Evolutionary conservation across 2,797 vertebrate species (phyloP).

Genomic region (Cryptoprocta ferox): DNA sequence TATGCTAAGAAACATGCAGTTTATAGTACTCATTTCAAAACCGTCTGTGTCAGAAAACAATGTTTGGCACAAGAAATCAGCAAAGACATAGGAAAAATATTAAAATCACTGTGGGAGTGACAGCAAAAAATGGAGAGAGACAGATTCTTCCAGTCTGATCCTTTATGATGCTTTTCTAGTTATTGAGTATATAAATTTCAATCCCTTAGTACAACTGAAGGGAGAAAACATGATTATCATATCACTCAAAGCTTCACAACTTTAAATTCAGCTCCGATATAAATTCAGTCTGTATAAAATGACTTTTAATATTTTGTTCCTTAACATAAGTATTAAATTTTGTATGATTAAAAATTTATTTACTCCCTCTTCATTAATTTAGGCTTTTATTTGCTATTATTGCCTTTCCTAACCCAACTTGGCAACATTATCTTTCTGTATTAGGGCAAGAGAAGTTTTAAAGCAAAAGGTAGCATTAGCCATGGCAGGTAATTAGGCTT

Average conservation of each 20-base stretch:
- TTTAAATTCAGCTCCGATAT: slow-evolving; percentile 87
- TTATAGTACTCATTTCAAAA: slow-evolving; percentile 85
- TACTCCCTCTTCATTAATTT: slow-evolving; percentile 85
- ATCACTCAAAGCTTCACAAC: slow-evolving; percentile 86
- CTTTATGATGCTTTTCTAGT: slow-evolving; percentile 90
- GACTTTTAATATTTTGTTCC: slow-evolving; percentile 90
- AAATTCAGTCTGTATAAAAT: slow-evolving; percentile 88
- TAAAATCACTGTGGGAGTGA: slow-evolving; percentile 91
- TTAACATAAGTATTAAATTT: slow-evolving; percentile 89
- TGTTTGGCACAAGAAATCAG: slow-evolving; percentile 89
- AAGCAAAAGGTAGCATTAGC: slow-evolving; percentile 18
- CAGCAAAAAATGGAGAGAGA: slow-evolving; percentile 90
- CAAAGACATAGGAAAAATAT: slow-evolving; percentile 89
- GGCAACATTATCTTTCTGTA: slow-evolving; percentile 59
- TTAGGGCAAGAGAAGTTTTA: slow-evolving; percentile 59
- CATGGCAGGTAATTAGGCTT: slow-evolving; percentile 63
- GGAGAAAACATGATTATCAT: slow-evolving; percentile 86
- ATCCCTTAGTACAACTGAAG: slow-evolving; percentile 84
- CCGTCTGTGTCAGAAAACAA: slow-evolving; percentile 89
- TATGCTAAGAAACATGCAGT: slow-evolving; percentile 73
- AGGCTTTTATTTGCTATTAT: slow-evolving; percentile 84
- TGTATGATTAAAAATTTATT: slow-evolving; percentile 88
- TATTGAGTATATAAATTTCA: slow-evolving; percentile 91
- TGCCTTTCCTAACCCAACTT: slow-evolving; percentile 77
- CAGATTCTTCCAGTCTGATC: slow-evolving; percentile 88